Evolutionary conservation across 2,888 invertebrate genomes (phyloP), one percentile per base, ranked within the genome.

Genomic region (Drosophila subsilvestris): DNA sequence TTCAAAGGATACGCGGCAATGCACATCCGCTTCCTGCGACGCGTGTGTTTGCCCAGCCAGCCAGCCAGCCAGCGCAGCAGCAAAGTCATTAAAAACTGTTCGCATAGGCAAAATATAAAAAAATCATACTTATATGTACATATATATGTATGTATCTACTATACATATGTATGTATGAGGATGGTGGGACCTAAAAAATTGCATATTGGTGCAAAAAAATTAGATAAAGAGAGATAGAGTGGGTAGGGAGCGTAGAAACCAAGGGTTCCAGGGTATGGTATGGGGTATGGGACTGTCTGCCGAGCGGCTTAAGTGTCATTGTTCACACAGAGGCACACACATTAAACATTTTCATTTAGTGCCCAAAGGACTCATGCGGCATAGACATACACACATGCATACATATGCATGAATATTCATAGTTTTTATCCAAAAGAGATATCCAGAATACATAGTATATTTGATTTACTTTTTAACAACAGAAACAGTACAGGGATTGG

Each of bases 61-160:
- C 78, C 75, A 80, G 80, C 83, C 27, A 27, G 67, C 68, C 75
- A 74, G 86, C 86, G 86, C 76, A 78, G 69, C 86, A 66, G 74
- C 82, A 88, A 86, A 86, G 85, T 86, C 85, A 86, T 86, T 86
- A 86, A 86, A 86, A 86, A 88, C 75, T 86, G 88, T 86, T 75
- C 88, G 73, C 87, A 78, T 86, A 88, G 85, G 87, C 85, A 86
- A 74, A 81, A 84, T 71, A 58, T 51, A 57, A 70, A 63, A 50
- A 79, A 58, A 56, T 25, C 27, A 42, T 45, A 50, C 37, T 17
- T 47, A 55, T 14, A 53, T 45, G 47, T 51, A 56, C 55, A 55
- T 29, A 29, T 29, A 6, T 9, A 29, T 9, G 3, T 3, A 29
- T 8, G 8, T 9, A 27, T 2, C 0, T 29, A 29, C 3, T 57